Base-by-base conservation (phyloP, 2,113 vertebrate species). In the Aplodontia rufa region DNA sequence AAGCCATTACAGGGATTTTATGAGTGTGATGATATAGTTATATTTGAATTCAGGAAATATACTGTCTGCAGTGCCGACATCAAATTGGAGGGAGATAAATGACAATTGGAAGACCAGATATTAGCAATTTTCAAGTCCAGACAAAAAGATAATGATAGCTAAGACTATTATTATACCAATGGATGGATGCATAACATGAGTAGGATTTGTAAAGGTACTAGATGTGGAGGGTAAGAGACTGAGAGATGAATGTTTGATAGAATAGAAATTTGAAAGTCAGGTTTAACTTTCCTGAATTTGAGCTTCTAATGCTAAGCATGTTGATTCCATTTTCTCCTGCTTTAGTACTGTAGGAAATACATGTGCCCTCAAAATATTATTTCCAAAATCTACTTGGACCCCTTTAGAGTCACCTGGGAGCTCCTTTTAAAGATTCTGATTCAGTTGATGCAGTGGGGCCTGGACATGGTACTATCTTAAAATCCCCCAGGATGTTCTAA, bases 361-460 rank as follows among this genome's bases (percentile, higher is more conserved):
- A 53, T 3, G 40, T 14, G 20, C 22, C 2, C 4, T 74, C 45
- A 42, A 66, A 64, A 75, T 83, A 62, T 5, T 68, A 11, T 64
- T 75, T 9, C 17, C n/a, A 24, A 55, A 75, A 87, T 72, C 28
- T 49, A 40, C 24, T 51, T 37, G 28, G 12, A 45, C 93, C 12
- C 17, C 28, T 32, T 69, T 66, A 86, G 12, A 95, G 37, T 84
- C 35, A 51, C 13, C 4, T 74, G 1, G 6, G 14, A 86, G 3
- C 1, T 60, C 24, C 20, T 49, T 3, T 37, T 30, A 55, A 28
- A 51, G 14, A 71, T 42, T 55, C 45, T 8, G 24, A 49, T 51
- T 45, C 7, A 64, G 1, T 19, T 74, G 17, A 0, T 87, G 8
- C 3, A 22, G 1, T 79, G 37, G 4, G 6, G 2, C 22, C 20